phyloP scores from a whole-genome alignment of 2,797 vertebrate species.

The Gila robusta region DNA sequence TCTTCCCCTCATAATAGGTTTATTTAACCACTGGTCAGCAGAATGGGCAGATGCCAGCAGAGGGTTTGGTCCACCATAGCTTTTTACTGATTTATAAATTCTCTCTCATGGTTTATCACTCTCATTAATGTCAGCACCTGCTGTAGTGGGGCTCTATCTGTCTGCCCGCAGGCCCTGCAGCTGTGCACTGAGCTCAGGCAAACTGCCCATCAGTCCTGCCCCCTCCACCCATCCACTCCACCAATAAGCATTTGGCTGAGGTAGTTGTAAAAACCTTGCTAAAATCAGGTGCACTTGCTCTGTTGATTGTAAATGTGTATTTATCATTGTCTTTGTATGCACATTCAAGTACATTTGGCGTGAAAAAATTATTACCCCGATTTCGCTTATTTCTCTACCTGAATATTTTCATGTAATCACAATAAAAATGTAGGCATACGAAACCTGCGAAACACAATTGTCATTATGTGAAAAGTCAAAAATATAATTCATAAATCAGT shows the following conservation, averaged over 20 bases:
- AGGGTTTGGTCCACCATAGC: constrained; percentile 39
- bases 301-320: constrained; percentile 4
- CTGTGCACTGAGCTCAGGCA: constrained; percentile 38
- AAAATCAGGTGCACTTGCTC: not conserved
- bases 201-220: constrained; percentile 29
- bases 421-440: not conserved
- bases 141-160: constrained; percentile 47
- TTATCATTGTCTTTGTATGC: not conserved
- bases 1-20: constrained; percentile 28
- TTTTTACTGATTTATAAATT: constrained; percentile 61
- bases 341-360: not conserved
- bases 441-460: not conserved
- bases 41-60: constrained; percentile 42
- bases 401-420: not conserved
- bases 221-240: constrained; percentile 26
- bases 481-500: too few relatives aligned
- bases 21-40: constrained; percentile 50
- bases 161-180: constrained; percentile 45
- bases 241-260: constrained; percentile 31
- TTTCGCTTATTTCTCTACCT: not conserved
- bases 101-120: constrained; percentile 59
- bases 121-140: constrained; percentile 58
- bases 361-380: not conserved
- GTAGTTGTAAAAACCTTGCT: constrained; percentile 27
- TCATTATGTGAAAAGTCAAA: not conserved